Conservation (phyloP, 2,113 vertebrate genomes). For the Sylvilagus bachmani region DNA sequence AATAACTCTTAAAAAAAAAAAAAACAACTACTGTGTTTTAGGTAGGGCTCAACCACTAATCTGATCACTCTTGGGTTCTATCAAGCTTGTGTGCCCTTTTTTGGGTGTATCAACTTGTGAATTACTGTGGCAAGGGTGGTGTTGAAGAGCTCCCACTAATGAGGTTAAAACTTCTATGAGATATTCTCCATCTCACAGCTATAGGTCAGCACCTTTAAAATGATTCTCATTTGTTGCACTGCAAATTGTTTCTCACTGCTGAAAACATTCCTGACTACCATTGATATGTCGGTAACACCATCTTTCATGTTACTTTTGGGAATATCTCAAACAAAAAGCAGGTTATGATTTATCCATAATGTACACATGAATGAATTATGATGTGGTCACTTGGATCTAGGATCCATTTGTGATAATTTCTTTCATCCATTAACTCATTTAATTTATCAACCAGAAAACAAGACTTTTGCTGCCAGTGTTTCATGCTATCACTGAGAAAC, state of each 20-base stretch:
- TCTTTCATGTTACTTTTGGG: neutral
- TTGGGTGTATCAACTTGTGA: neutral
- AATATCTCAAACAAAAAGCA: neutral
- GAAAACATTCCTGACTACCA: neutral
- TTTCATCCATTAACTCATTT: conserved; percentile 28
- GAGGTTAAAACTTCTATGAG: neutral
- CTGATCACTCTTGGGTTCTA: neutral
- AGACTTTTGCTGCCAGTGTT: neutral
- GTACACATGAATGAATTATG: conserved; percentile 22
- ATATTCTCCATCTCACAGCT: neutral
- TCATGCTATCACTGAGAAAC: neutral
- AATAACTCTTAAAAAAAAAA: no score
- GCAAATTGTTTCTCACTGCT: neutral
- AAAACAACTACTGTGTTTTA: neutral
- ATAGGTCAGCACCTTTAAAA: neutral
- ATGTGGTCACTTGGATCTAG: neutral
- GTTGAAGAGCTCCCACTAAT: neutral
- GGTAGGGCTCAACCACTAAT: neutral
- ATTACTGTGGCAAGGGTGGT: neutral
- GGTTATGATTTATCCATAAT: neutral
- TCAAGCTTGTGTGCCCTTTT: neutral
- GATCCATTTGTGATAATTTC: conserved; percentile 1
- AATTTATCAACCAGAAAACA: conserved; percentile 43
- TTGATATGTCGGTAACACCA: neutral
- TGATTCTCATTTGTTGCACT: neutral